These are phyloP conservation scores for Plebejus anna DNA, from an alignment of 2,888 invertebrate species.

Conservation along the genomic window DNA sequence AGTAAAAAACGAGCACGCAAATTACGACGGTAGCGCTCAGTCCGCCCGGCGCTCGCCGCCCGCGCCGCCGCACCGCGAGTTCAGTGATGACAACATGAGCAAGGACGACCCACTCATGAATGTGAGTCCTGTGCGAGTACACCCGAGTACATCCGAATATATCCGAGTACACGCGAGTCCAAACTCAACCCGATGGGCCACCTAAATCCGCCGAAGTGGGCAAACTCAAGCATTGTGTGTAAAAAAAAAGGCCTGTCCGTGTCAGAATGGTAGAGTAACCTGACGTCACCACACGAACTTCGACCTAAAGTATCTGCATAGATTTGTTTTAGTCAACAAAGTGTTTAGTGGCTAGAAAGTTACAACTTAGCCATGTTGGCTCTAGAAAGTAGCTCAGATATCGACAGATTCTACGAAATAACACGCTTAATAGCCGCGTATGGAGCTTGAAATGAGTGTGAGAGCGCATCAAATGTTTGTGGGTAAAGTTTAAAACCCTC, in stretches of 20 bases:
- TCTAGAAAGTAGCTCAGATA: not conserved
- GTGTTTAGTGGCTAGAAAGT: not conserved
- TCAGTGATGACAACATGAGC: conserved; percentile 71
- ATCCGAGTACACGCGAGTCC: not conserved
- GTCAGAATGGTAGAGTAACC: not conserved
- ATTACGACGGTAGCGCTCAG: conserved; percentile 79
- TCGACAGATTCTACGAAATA: not conserved
- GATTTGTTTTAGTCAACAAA: not conserved
- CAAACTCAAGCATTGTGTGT: not conserved
- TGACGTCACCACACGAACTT: not conserved
- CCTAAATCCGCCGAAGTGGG: not conserved
- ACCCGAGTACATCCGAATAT: not conserved
- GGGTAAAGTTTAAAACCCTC: not conserved
- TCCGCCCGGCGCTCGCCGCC: conserved; percentile 70
- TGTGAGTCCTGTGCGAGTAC: conserved; percentile 61
- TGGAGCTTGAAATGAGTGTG: not conserved
- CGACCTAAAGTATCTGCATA: not conserved
- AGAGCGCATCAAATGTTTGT: not conserved
- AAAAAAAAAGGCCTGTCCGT: not conserved
- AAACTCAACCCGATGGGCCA: not conserved
- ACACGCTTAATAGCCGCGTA: not conserved
- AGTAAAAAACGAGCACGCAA: conserved; percentile 80
- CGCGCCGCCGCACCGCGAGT: conserved; percentile 62
- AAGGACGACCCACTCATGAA: conserved; percentile 79
- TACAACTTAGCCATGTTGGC: not conserved